Percentiles rank a stretch among this genome's conserved stretches.
Evolutionary conservation across 2,797 vertebrate species (phyloP).

Genomic region (Oryzias sinensis): DNA sequence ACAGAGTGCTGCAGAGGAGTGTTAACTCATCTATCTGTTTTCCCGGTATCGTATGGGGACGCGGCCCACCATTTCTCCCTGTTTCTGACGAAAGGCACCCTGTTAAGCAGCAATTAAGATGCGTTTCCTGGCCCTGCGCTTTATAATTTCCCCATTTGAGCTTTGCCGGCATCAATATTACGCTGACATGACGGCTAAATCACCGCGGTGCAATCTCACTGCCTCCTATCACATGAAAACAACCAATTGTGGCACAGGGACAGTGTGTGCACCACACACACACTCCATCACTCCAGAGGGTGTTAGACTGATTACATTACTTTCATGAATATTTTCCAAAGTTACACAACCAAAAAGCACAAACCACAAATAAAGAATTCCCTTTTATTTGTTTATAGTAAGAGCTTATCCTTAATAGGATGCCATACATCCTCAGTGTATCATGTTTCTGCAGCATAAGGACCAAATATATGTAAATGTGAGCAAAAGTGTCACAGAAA

Average conservation of each 20-base stretch:
- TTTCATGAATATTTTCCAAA: neutral
- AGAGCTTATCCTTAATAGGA: neutral
- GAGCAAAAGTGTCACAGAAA: constrained; percentile 10
- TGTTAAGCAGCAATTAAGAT: constrained; percentile 79
- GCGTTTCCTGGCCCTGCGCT: constrained; percentile 71
- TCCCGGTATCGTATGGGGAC: constrained; percentile 54
- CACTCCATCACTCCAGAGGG: constrained; percentile 7
- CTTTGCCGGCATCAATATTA: constrained; percentile 71
- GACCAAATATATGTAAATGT: neutral
- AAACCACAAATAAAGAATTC: neutral
- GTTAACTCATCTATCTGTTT: constrained; percentile 71
- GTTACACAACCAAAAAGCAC: neutral
- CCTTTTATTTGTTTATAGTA: neutral
- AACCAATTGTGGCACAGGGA: constrained; percentile 36
- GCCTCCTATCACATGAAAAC: constrained; percentile 43
- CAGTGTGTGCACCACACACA: constrained; percentile 7
- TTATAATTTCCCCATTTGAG: constrained; percentile 72
- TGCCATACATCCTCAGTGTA: neutral
- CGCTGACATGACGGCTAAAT: constrained; percentile 66
- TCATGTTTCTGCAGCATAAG: neutral
- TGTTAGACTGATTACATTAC: neutral
- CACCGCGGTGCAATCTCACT: constrained; percentile 58
- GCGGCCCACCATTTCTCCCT: constrained; percentile 59
- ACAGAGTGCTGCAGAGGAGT: constrained; percentile 65
- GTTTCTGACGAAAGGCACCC: constrained; percentile 71